Evolutionary conservation across 2,888 invertebrate species (phyloP).

Genomic region (Diachrysia chrysitis): DNA sequence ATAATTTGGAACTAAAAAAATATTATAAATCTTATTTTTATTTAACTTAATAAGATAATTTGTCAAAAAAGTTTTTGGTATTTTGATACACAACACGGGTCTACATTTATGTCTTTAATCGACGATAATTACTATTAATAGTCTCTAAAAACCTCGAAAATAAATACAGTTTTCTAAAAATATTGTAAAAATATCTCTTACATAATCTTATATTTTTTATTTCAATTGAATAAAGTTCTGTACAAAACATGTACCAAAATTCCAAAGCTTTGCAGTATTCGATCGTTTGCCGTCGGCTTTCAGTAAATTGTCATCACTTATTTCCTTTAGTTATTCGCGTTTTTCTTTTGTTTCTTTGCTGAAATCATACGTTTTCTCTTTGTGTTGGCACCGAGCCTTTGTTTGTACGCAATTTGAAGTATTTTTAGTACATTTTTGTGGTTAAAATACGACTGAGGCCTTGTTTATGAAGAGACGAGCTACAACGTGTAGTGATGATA

Average conservation of each 20-base stretch:
- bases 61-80: too few species aligned
- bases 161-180: too few species aligned
- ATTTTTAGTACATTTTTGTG: slow-evolving; percentile 8
- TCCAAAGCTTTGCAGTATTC: slow-evolving; percentile 34
- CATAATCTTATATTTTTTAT: neutral
- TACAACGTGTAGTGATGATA: neutral
- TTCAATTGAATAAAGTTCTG: neutral
- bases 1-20: neutral
- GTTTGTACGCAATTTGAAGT: neutral
- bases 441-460: neutral
- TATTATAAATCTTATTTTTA: slow-evolving; percentile 5
- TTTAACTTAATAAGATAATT: neutral
- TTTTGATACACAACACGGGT: too few species aligned
- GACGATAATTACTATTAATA: too few species aligned
- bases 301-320: slow-evolving; percentile 58
- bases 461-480: neutral
- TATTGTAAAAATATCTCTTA: too few species aligned
- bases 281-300: slow-evolving; percentile 66
- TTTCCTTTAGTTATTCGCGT: slow-evolving; percentile 49
- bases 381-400: slow-evolving; percentile 39
- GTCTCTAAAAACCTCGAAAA: too few species aligned
- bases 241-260: neutral
- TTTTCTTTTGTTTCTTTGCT: slow-evolving; percentile 52
- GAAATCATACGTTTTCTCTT: slow-evolving; percentile 52
- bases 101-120: too few species aligned